These are phyloP conservation scores for Echinarachnius parma DNA, from an alignment of 53 echinoderm and acorn worm genomes.

Conservation along the genomic window DNA sequence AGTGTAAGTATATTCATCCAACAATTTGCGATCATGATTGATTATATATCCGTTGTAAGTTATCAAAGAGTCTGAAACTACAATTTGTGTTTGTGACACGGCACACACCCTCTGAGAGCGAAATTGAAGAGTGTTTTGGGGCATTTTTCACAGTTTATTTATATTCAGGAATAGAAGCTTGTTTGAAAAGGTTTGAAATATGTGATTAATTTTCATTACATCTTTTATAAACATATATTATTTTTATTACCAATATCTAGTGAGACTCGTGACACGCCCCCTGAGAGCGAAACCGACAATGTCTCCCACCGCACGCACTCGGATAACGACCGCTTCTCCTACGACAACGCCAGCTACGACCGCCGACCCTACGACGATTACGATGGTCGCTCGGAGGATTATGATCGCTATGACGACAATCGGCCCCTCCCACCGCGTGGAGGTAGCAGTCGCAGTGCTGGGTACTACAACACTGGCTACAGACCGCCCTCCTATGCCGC, in stretches of 20 bases:
- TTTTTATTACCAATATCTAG: no score
- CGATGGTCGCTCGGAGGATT: slow-evolving; percentile 7
- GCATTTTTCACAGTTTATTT: no score
- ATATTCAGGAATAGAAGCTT: no score
- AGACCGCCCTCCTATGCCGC: slow-evolving; percentile 71
- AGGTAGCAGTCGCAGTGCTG: slow-evolving; percentile 6
- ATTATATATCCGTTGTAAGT: no score
- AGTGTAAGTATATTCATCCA: slow-evolving; percentile 55
- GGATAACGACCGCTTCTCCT: slow-evolving; percentile 50
- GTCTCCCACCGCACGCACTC: slow-evolving; percentile 40
- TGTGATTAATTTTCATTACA: no score
- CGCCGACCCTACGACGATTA: slow-evolving; percentile 47
- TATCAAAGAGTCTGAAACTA: no score
- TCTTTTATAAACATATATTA: no score
- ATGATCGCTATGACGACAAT: slow-evolving; percentile 40
- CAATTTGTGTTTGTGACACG: no score
- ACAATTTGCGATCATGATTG: no score
- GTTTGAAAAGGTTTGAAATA: no score
- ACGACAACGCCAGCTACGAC: slow-evolving; percentile 58
- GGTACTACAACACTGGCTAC: slow-evolving; percentile 68
- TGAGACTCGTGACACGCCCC: slow-evolving; percentile 33
- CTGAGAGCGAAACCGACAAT: slow-evolving; percentile 47
- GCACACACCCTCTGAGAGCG: no score
- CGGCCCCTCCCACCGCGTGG: slow-evolving; percentile 49
- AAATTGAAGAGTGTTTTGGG: no score